Conservation (phyloP, 2,797 vertebrate genomes). For the Hemibagrus guttatus region DNA sequence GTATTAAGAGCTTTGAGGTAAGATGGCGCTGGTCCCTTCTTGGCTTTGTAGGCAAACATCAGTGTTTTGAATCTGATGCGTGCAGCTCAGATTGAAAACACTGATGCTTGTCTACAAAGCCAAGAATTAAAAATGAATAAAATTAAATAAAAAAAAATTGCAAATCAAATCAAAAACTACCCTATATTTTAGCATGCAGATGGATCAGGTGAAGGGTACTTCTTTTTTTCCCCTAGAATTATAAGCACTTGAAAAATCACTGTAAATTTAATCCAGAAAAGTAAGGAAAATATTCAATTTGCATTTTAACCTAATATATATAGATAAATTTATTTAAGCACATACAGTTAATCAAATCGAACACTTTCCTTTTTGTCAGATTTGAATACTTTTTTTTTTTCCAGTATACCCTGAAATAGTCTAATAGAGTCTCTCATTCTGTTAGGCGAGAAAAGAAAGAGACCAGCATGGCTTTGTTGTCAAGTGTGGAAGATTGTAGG, state of each 20-base stretch:
- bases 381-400: background rate
- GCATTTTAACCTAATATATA: background rate
- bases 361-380: background rate
- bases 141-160: background rate
- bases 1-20: too few species aligned
- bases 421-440: slow-evolving; percentile 14
- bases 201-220: background rate
- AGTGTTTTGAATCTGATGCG: too few species aligned
- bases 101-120: too few species aligned
- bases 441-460: slow-evolving; percentile 58
- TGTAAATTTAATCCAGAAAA: background rate
- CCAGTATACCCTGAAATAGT: slow-evolving; percentile 44
- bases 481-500: slow-evolving; percentile 18
- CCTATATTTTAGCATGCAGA: background rate
- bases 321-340: background rate
- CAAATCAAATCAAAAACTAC: background rate
- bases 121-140: background rate
- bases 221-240: background rate
- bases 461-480: slow-evolving; percentile 67
- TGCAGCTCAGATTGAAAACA: too few species aligned
- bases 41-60: too few species aligned
- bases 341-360: background rate
- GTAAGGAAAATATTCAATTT: background rate
- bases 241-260: background rate
- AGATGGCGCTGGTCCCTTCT: too few species aligned